Conservation (phyloP, 2,797 vertebrate species). For the Erethizon dorsatum region DNA sequence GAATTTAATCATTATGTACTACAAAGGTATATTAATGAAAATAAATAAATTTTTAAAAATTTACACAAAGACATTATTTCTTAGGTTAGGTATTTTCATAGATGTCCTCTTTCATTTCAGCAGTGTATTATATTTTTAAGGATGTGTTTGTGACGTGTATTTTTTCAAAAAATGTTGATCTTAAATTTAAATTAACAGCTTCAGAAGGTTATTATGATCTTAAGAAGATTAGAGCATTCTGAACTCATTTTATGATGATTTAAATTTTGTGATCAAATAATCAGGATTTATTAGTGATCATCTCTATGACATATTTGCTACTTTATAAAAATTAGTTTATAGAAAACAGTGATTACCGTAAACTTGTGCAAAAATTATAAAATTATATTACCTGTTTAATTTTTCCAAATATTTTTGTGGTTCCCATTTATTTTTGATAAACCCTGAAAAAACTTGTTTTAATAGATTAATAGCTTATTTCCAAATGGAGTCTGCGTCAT, state of each 20-base stretch:
- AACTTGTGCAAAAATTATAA: not conserved
- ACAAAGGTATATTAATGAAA: not conserved
- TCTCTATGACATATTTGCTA: not conserved
- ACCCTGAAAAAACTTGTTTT: not conserved
- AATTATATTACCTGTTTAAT: not conserved
- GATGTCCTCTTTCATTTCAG: not conserved
- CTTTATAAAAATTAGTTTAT: not conserved
- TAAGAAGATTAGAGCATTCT: not conserved
- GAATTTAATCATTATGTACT: not conserved
- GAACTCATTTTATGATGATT: slow-evolving; percentile 6
- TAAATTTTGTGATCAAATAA: not conserved
- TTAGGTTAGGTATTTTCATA: not conserved
- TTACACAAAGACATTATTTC: not conserved
- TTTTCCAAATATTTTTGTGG: not conserved
- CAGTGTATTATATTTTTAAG: not conserved
- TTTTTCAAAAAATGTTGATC: not conserved
- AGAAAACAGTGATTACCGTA: not conserved
- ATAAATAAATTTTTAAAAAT: not conserved
- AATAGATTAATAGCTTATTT: not conserved
- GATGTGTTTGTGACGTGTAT: not conserved
- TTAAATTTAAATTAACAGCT: not conserved
- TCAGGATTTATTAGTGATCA: not conserved
- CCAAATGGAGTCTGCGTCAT: not conserved
- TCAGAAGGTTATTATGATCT: not conserved
- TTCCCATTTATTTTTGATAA: not conserved